Evolutionary conservation across 2,113 vertebrate genomes (phyloP).

Genomic region (Bombycilla garrulus): DNA sequence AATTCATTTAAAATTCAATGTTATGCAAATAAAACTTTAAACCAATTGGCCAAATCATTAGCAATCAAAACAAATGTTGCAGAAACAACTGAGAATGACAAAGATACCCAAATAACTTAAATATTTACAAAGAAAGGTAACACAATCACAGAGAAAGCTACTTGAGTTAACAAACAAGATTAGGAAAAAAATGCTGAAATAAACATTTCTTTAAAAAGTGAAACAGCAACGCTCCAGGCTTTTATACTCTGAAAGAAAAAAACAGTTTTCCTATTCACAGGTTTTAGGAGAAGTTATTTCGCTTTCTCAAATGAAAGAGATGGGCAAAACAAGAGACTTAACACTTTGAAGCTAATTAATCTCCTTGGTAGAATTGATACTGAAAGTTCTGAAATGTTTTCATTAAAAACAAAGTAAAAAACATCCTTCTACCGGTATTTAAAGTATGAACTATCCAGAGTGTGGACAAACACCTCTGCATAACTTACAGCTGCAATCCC

Average conservation of each 20-base stretch:
- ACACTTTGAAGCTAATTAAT: not conserved
- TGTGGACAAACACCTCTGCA: not conserved
- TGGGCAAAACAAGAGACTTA: not conserved
- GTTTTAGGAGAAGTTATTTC: not conserved
- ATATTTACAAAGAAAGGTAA: not conserved
- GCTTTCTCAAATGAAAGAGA: not conserved
- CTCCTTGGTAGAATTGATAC: not conserved
- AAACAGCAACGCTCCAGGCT: not conserved
- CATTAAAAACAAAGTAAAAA: not conserved
- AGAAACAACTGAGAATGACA: not conserved
- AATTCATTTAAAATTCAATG: not conserved
- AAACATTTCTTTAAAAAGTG: not conserved
- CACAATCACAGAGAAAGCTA: not conserved
- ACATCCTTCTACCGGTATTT: not conserved
- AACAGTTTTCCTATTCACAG: not conserved
- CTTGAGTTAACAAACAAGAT: not conserved
- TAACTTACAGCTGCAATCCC: not conserved
- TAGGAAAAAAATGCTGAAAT: not conserved
- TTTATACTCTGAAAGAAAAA: not conserved
- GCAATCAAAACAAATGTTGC: not conserved
- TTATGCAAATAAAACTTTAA: not conserved
- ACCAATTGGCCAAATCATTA: not conserved
- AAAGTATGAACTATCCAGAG: not conserved
- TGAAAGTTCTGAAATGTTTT: not conserved
- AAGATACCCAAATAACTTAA: not conserved